Evolutionary conservation across 2,113 vertebrate species (phyloP).

Genomic region (Sciurus niger): DNA sequence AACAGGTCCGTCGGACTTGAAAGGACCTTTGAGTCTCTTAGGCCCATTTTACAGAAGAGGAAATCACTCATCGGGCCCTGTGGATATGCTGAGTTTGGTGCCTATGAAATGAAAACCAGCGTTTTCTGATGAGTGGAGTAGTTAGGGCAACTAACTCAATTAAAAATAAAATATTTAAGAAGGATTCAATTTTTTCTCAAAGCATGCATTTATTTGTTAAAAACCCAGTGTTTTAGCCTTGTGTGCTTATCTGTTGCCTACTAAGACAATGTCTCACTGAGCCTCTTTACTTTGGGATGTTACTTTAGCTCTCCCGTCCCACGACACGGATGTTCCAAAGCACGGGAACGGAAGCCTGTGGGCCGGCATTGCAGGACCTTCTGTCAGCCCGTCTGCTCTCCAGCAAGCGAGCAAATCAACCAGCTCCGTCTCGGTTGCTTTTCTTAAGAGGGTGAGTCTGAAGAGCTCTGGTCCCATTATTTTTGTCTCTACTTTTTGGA

Average conservation of each 20-base stretch:
- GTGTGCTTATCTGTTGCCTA: not conserved
- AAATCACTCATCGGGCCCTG: not conserved
- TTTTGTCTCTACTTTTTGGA: not conserved
- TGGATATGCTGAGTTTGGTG: not conserved
- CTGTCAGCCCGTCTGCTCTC: not conserved
- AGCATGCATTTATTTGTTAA: not conserved
- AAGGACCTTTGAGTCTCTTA: not conserved
- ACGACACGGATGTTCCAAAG: not conserved
- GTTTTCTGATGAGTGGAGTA: not conserved
- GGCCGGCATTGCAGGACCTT: not conserved
- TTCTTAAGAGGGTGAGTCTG: not conserved
- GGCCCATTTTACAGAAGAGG: not conserved
- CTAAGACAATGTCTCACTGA: constrained; percentile 14
- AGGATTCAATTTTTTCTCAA: not conserved
- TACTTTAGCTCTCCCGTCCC: not conserved
- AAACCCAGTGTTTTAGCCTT: constrained; percentile 19
- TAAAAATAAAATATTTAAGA: constrained; percentile 44
- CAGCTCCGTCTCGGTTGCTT: not conserved
- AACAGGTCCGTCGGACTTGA: not conserved
- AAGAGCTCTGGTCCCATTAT: not conserved
- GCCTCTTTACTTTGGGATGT: not conserved
- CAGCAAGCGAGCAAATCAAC: not conserved
- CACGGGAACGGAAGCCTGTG: not conserved
- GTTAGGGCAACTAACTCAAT: not conserved
- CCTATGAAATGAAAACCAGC: not conserved